Base-by-base conservation (phyloP, 2,113 vertebrate genomes). In the Dolichallabes microphthalmus region DNA sequence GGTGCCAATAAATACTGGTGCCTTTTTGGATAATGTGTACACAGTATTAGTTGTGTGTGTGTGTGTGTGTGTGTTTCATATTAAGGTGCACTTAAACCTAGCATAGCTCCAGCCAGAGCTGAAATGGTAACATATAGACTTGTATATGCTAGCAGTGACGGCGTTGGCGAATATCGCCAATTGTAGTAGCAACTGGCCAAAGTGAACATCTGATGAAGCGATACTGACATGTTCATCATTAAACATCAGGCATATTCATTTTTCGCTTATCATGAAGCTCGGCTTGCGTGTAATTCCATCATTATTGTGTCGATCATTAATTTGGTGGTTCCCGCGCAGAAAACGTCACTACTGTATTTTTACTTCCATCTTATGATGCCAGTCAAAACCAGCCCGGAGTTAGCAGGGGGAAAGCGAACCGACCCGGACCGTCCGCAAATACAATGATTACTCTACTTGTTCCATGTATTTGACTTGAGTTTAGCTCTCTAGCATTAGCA, bases 291-390 rank as follows among this genome's bases (percentile, higher is more conserved):
- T 94, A 92, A 94, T 94, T 93, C 91, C 92, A 89, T 93, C 92
- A 89, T 93, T 93, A 94, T 94, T 94, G 92, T 91, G 89, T 92
- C 93, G 92, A 94, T 94, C 93, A 93, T 93, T 89, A 90, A 92
- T 94, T 94, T 89, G 83, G 81, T 90, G 50, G 88, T 89, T 86
- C 91, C 86, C 87, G 83, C 87, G 90, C 88, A 89, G 90, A 93
- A 93, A 94, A 94, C 92, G 93, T 94, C 93, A 92, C n/a, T n/a
- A n/a, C n/a, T n/a, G 87, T 89, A 87, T 90, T 90, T 91, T 90
- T 75, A 90, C 89, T 89, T 93, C 88, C 92, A 92, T 79, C 91
- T 91, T 89, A 80, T 83, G 88, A 87, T 83, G 86, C 71, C 76
- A 81, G 75, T 87, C 66, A 58, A 87, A 84, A 87, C 66, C 52